Evolutionary conservation across 2,888 invertebrate species (phyloP).

Genomic region (Minunthozetes semirufus): DNA sequence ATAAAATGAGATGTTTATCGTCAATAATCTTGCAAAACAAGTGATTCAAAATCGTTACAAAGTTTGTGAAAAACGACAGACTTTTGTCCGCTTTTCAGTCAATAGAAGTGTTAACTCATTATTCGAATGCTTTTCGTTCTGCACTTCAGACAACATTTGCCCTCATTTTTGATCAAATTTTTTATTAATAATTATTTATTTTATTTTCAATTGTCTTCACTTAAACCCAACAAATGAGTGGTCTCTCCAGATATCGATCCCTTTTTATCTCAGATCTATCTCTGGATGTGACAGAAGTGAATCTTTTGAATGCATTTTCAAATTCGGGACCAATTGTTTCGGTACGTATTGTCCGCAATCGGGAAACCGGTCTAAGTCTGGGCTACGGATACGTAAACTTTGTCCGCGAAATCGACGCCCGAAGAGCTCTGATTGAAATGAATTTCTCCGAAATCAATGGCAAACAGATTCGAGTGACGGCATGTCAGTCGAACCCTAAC

Average conservation of each 20-base stretch:
- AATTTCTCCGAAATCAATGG: slow-evolving; percentile 97
- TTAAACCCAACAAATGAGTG: background rate
- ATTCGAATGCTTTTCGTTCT: no score
- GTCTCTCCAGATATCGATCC: slow-evolving; percentile 53
- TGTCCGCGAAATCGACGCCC: slow-evolving; percentile 98
- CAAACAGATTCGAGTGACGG: slow-evolving; percentile 98
- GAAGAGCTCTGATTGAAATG: slow-evolving; percentile 98
- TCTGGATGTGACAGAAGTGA: slow-evolving; percentile 95
- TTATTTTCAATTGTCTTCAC: no score
- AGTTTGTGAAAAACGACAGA: no score
- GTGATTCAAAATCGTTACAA: no score
- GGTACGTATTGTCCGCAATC: slow-evolving; percentile 96
- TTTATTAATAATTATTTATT: no score
- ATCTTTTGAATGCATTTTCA: slow-evolving; percentile 98
- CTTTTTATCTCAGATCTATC: slow-evolving; percentile 98
- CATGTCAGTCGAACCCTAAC: slow-evolving; percentile 98
- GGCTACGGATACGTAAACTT: slow-evolving; percentile 99
- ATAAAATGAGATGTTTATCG: no score
- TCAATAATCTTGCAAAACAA: no score
- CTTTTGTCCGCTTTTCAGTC: no score
- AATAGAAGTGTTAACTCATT: no score
- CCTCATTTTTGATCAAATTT: no score
- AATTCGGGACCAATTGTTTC: slow-evolving; percentile 96
- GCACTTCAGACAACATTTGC: no score
- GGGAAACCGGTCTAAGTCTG: slow-evolving; percentile 80